These are phyloP conservation scores for Indicator maculatus DNA, from an alignment of 2,113 vertebrate species.

Conservation along the genomic window DNA sequence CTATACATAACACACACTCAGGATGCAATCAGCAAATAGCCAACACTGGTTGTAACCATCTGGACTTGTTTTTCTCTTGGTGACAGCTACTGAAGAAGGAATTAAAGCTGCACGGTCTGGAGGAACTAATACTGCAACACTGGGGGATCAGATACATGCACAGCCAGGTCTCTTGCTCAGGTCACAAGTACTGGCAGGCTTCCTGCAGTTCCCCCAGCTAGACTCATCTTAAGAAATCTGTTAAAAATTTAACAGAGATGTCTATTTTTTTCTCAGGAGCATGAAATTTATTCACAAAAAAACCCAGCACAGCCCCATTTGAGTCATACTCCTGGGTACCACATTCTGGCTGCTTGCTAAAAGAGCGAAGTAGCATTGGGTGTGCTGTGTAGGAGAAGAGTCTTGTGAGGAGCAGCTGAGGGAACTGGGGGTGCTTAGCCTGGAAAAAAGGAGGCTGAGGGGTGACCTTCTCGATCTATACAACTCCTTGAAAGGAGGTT, in stretches of 20 bases:
- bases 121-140: background rate
- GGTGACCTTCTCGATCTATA: too few relatives aligned
- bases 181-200: background rate
- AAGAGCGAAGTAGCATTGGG: accelerated
- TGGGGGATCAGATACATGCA: accelerated
- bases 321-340: background rate
- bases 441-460: too few relatives aligned
- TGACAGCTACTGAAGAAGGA: background rate
- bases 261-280: background rate
- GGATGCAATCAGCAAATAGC: background rate
- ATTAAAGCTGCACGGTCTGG: background rate
- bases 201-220: background rate
- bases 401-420: too few relatives aligned
- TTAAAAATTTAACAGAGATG: background rate
- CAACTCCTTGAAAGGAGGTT: too few relatives aligned
- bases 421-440: too few relatives aligned
- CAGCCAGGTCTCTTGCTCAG: background rate
- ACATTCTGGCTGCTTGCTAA: background rate
- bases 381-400: background rate
- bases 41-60: background rate
- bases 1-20: background rate
- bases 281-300: background rate
- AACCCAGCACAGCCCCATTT: background rate
- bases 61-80: background rate
- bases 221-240: background rate